Evolutionary conservation across 1,140 invertebrate species (phyloP), one percentile per base, ranked within the genome.

Genomic region (Rhopalosiphum maidis): DNA sequence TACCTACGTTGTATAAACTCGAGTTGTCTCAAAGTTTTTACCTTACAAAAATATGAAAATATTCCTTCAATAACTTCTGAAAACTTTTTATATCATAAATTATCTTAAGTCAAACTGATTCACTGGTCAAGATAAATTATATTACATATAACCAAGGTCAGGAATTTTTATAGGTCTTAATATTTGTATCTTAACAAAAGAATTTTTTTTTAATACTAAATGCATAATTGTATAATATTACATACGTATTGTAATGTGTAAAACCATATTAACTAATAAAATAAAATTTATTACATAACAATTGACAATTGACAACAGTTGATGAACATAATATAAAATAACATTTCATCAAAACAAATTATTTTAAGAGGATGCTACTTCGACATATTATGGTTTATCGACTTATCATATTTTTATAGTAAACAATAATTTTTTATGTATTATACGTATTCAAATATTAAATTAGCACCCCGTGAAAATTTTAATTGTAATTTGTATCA

Each of bases 41-140:
- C 82, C 82, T 83, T 25, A 51, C n/a, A 35, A 91, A 91, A 91
- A 91, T 48, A 77, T 91, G 68, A 91, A 83, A 83, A 82, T 21
- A n/a, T 83, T 91, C 46, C n/a, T 15, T n/a, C 90, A 41, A 91
- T 77, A 91, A 77, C 55, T 91, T 77, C 9, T 83, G 35, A 51
- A 48, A 83, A 46, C 43, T 91, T 91, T 91, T 83, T 83, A 91
- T 48, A 83, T 43, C 35, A 6, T 51, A 82, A 25, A 91, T 77
- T 91, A 83, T 91, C 15, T 82, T 82, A 23, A 41, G 37, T n/a
- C 89, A 90, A 82, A 91, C 68, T 82, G 23, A 46, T 82, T 83
- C 22, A 2, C 90, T 8, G 68, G 90, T 91, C n/a, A 91, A 82
- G 82, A 23, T 51, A 48, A 91, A 91, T 91, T 91, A 91, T 51